Percentiles rank a stretch among this genome's conserved stretches.
Evolutionary conservation across 2,797 vertebrate genomes (phyloP).

Genomic region (Alfaro cultratus): DNA sequence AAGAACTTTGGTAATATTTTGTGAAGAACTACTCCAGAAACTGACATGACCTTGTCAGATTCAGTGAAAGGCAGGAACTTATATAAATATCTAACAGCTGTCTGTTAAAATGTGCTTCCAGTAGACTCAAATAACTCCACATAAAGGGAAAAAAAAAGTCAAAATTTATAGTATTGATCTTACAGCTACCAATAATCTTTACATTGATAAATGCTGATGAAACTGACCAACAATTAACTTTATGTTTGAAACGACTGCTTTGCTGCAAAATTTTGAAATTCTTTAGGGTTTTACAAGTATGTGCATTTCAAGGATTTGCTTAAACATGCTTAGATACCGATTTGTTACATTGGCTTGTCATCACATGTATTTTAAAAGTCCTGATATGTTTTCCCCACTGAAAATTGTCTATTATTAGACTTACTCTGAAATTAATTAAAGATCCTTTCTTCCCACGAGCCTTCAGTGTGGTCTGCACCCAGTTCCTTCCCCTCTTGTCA

Average conservation of each 20-base stretch:
- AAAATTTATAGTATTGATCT: background rate
- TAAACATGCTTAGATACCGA: background rate
- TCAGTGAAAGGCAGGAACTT: conserved; percentile 58
- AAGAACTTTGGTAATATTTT: conserved; percentile 43
- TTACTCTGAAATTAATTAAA: conserved; percentile 34
- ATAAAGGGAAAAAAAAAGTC: background rate
- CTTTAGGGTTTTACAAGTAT: background rate
- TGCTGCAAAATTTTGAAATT: background rate
- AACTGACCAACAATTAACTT: background rate
- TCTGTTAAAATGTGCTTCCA: conserved; percentile 56
- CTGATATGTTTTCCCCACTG: background rate
- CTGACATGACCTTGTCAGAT: conserved; percentile 43
- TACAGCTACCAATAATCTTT: background rate
- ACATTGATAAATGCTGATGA: background rate
- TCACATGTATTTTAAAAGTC: background rate
- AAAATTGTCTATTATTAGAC: background rate
- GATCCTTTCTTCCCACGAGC: conserved; percentile 4
- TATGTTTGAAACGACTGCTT: background rate
- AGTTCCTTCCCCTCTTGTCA: conserved; percentile 45
- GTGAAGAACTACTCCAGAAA: conserved; percentile 38
- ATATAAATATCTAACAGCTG: conserved; percentile 48
- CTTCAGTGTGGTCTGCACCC: conserved; percentile 22
- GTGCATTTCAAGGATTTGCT: background rate
- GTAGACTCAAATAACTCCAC: background rate
- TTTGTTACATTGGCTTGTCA: background rate